Conservation (phyloP, 2,113 vertebrate genomes). For the Urocolius indicus region DNA sequence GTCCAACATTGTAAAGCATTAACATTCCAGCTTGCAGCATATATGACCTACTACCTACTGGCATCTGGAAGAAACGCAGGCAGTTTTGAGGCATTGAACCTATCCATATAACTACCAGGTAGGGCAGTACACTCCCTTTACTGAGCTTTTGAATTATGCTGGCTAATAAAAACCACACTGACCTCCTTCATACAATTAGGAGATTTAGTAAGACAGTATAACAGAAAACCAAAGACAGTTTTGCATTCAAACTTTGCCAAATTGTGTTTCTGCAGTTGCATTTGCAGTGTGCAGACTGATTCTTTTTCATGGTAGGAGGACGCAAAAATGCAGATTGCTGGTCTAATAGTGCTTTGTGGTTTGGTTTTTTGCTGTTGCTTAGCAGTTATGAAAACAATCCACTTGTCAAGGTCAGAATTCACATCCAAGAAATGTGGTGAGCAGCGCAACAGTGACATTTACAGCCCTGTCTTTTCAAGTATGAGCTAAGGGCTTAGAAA, state of each 20-base stretch:
- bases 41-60: neutral
- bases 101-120: neutral
- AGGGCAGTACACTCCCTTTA: neutral
- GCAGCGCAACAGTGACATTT: neutral
- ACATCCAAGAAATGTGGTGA: neutral
- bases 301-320: neutral
- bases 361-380: conserved; percentile 1
- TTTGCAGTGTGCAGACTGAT: neutral
- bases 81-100: neutral
- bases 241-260: neutral
- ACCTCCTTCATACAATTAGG: neutral
- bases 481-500: neutral
- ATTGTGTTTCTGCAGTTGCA: neutral
- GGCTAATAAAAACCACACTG: neutral
- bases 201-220: neutral
- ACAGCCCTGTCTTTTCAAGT: neutral
- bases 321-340: neutral
- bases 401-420: conserved; percentile 1
- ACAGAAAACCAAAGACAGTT: neutral
- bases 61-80: neutral
- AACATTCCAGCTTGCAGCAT: neutral
- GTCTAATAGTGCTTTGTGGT: neutral
- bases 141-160: neutral
- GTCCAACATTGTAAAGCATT: neutral
- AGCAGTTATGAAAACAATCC: conserved; percentile 25